These are phyloP conservation scores for Sycophila texana DNA, from an alignment of 2,888 invertebrate genomes.

Conservation along the genomic window DNA sequence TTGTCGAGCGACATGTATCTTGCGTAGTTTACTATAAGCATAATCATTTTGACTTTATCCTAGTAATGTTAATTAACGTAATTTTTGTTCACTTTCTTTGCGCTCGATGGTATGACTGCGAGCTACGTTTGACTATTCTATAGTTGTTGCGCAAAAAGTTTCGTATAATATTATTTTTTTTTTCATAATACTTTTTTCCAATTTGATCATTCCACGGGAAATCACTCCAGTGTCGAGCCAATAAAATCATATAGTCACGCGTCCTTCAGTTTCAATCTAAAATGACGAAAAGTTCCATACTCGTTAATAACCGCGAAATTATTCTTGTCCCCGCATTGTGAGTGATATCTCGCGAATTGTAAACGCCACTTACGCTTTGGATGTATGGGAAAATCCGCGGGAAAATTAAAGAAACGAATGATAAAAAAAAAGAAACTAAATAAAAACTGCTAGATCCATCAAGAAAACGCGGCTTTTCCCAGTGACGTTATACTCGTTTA, in stretches of 20 bases:
- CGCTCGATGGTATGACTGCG: constrained; percentile 36
- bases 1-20: constrained; percentile 13
- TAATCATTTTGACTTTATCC: constrained; percentile 10
- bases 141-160: constrained; percentile 25
- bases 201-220: constrained; percentile 14
- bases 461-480: too few relatives aligned
- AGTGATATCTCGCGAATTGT: constrained; percentile 29
- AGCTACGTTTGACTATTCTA: constrained; percentile 28
- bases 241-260: not conserved
- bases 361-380: constrained; percentile 2
- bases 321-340: not conserved
- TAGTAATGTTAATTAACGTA: constrained; percentile 20
- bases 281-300: not conserved
- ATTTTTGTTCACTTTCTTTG: constrained; percentile 26
- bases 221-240: constrained; percentile 12
- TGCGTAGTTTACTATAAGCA: constrained; percentile 33
- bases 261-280: not conserved
- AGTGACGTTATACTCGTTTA: too few relatives aligned
- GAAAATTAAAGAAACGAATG: too few relatives aligned
- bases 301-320: not conserved
- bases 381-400: too few relatives aligned
- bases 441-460: too few relatives aligned
- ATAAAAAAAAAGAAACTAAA: too few relatives aligned
- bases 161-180: constrained; percentile 8
- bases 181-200: not conserved